Percentiles rank a stretch among this genome's conserved stretches.
phyloP scores from a whole-genome alignment of 2,797 vertebrate genomes.

The Adrianichthys oophorus region DNA sequence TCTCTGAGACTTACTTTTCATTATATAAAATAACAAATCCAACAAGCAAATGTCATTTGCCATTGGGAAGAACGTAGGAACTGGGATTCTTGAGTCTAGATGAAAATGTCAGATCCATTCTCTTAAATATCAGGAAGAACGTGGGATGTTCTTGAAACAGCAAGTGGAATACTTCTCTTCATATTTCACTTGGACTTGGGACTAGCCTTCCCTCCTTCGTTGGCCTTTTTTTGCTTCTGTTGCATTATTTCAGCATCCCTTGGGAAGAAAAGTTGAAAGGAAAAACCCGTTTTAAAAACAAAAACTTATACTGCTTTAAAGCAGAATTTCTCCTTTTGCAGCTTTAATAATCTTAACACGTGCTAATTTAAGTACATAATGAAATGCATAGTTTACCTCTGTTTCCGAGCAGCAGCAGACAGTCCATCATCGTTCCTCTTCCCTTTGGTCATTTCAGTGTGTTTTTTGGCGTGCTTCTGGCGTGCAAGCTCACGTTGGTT shows the following conservation, averaged over 20 bases:
- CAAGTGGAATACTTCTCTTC: conserved; percentile 14
- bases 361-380: too few species aligned
- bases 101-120: conserved; percentile 59
- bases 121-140: conserved; percentile 66
- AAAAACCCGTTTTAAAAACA: neutral
- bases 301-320: neutral
- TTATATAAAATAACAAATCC: conserved; percentile 59
- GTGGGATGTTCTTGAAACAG: conserved; percentile 43
- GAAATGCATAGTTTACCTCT: conserved; percentile 75
- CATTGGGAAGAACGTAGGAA: conserved; percentile 60
- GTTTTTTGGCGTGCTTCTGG: conserved; percentile 89
- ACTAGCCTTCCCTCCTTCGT: conserved; percentile 69
- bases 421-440: conserved; percentile 88
- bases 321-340: neutral
- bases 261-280: conserved; percentile 13
- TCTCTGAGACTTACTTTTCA: conserved; percentile 53
- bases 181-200: conserved; percentile 78
- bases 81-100: conserved; percentile 61
- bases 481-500: conserved; percentile 94
- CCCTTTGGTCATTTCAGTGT: conserved; percentile 77
- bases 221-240: conserved; percentile 91
- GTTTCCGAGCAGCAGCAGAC: conserved; percentile 90
- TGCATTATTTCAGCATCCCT: conserved; percentile 98
- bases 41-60: conserved; percentile 61
- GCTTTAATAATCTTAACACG: too few species aligned